Evolutionary conservation across 2,113 vertebrate species (phyloP).

Genomic region (Apodemus speciosus): DNA sequence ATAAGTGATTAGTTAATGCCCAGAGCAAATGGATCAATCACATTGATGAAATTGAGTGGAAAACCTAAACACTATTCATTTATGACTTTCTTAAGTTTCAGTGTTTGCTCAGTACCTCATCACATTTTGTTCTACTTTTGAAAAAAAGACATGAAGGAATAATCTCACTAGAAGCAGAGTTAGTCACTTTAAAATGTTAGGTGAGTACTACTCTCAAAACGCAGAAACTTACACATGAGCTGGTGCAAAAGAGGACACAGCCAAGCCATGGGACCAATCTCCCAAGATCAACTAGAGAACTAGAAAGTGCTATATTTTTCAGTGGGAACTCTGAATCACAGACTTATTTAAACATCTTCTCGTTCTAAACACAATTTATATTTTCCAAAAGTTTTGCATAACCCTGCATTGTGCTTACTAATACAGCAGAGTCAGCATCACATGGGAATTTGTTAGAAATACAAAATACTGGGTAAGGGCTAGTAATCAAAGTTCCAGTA

Average conservation of each 20-base stretch:
- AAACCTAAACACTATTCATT: background rate
- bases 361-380: slow-evolving; percentile 32
- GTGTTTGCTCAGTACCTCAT: background rate
- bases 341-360: background rate
- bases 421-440: background rate
- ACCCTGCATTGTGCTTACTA: background rate
- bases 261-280: background rate
- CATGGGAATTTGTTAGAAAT: background rate
- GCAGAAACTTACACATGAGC: background rate
- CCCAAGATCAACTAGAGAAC: background rate
- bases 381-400: background rate
- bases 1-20: background rate
- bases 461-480: background rate
- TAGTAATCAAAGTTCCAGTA: background rate
- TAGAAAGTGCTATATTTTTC: background rate
- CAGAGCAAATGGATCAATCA: slow-evolving; percentile 3
- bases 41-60: background rate
- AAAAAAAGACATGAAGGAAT: slow-evolving; percentile 24
- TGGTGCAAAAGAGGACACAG: background rate
- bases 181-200: background rate
- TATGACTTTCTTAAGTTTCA: slow-evolving; percentile 4
- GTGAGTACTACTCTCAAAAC: background rate
- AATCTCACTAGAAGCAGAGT: slow-evolving; percentile 32
- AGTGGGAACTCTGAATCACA: background rate
- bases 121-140: slow-evolving; percentile 31